Conservation (phyloP, 1,140 invertebrate species). For the Halesus radiatus region DNA sequence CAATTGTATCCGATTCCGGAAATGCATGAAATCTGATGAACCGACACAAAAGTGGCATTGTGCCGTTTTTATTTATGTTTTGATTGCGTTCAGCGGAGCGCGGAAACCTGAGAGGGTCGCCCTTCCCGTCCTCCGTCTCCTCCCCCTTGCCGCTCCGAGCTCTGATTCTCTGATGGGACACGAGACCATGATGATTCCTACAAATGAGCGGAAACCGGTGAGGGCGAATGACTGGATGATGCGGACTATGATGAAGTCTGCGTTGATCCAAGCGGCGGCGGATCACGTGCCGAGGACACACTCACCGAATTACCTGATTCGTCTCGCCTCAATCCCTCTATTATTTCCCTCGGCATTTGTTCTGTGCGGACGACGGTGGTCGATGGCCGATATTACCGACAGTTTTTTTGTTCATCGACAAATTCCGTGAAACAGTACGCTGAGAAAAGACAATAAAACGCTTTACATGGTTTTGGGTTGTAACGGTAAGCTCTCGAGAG, state of each 20-base stretch:
- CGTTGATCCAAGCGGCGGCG: background rate
- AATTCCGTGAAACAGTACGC: background rate
- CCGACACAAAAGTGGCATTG: constrained; percentile 31
- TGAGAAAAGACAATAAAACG: too few relatives aligned
- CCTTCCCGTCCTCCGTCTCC: background rate
- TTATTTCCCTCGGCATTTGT: background rate
- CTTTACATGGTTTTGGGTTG: background rate
- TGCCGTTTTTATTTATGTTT: constrained; percentile 38
- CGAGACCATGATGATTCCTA: background rate
- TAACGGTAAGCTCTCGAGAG: background rate
- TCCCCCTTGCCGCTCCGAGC: too few relatives aligned
- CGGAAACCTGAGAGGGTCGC: constrained; percentile 21
- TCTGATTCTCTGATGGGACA: too few relatives aligned
- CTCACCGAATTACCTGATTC: constrained; percentile 47
- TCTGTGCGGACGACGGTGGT: background rate
- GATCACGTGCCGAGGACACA: constrained; percentile 39
- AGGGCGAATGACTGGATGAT: background rate
- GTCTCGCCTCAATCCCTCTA: constrained; percentile 9
- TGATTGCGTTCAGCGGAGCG: constrained; percentile 38
- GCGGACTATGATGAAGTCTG: background rate
- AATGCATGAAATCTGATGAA: constrained; percentile 30
- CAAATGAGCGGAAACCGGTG: constrained; percentile 35
- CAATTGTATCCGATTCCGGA: constrained; percentile 33
- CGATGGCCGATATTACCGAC: background rate
- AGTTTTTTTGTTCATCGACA: background rate